Evolutionary conservation across 30 jellyfish, hydroid and myxozoan species (phyloP), one percentile per base, ranked within the genome.

Genomic region (Chironex yamaguchii): DNA sequence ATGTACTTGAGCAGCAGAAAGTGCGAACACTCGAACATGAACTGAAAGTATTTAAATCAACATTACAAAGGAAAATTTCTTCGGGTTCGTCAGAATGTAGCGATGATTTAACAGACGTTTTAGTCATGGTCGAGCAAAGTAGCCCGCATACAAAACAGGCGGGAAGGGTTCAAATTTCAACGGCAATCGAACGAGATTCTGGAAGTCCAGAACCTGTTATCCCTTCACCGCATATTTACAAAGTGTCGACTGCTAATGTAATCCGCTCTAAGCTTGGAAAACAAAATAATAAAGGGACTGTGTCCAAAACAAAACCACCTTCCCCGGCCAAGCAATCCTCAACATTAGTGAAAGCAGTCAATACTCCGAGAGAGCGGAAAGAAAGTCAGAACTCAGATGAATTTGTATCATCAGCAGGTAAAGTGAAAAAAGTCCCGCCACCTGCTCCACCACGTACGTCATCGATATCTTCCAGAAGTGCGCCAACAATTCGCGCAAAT

Each of bases 361-460:
- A 68, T 68, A 33, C 21, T 27, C 23, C 22, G 2, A 1, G 82
- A 27, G 3, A 36, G 73, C 58, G 58, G 17, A 42, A 42, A 42
- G 58, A 42, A 42, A 42, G 58, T 42, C 58, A 42, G 58, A 42
- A 42, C 17, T 42, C 35, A 2, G 71, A 81, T 67, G 74, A 0
- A 23, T n/a, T 32, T 28, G 51, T 14, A 6, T 80, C 63, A 26
- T 63, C 26, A 0, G 36, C 63, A 4, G 73, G 71, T 22, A 66
- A 86, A 33, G 80, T 35, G 52, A 92, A 86, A 42, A 84, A 78
- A 49, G 67, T 83, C 0, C 97, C 97, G 30, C 97, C 99, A 0
- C 99, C 99, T 20, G 97, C 99, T 4, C 99, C 99, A 3, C 99
- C 99, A 6, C 91, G 99, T 30, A 88, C 80, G 2, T 79, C 97